Conservation (phyloP, 2,797 vertebrate species). For the Taenioides sp. region DNA sequence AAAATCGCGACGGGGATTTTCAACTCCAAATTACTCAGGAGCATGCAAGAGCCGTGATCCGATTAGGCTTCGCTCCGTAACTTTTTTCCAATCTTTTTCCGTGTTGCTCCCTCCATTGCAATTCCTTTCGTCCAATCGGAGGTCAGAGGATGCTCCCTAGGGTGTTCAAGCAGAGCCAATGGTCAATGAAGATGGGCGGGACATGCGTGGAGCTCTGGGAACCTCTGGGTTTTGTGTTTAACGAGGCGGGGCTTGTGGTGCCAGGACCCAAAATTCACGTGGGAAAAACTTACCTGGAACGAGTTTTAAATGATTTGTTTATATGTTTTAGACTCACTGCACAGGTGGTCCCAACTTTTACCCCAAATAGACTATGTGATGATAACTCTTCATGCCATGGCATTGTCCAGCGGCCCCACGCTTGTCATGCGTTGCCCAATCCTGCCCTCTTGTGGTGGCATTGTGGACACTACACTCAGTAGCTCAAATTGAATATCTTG, state of each 20-base stretch:
- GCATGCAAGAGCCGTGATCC: conserved; percentile 40
- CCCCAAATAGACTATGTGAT: neutral
- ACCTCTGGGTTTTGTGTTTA: conserved; percentile 37
- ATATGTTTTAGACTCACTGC: neutral
- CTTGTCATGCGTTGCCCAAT: conserved; percentile 62
- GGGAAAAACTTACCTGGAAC: neutral
- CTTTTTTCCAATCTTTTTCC: conserved; percentile 66
- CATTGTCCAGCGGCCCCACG: neutral
- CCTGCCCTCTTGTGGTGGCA: conserved; percentile 68
- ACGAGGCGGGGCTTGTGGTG: conserved; percentile 34
- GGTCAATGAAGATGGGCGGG: conserved; percentile 33
- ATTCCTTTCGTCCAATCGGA: conserved; percentile 51
- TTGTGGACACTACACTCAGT: too few relatives aligned
- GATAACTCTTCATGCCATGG: neutral
- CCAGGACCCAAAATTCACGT: conserved; percentile 21
- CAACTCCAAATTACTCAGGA: conserved; percentile 25
- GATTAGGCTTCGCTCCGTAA: conserved; percentile 64
- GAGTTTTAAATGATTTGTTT: neutral
- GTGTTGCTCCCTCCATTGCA: conserved; percentile 54
- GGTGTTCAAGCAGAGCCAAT: conserved; percentile 39
- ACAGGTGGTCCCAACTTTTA: neutral
- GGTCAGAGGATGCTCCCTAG: neutral
- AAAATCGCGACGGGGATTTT: neutral
- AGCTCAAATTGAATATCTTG: neutral
- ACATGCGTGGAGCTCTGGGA: too few relatives aligned